Base-by-base conservation (phyloP, 2,113 vertebrate species). In the Podocnemis expansa region DNA sequence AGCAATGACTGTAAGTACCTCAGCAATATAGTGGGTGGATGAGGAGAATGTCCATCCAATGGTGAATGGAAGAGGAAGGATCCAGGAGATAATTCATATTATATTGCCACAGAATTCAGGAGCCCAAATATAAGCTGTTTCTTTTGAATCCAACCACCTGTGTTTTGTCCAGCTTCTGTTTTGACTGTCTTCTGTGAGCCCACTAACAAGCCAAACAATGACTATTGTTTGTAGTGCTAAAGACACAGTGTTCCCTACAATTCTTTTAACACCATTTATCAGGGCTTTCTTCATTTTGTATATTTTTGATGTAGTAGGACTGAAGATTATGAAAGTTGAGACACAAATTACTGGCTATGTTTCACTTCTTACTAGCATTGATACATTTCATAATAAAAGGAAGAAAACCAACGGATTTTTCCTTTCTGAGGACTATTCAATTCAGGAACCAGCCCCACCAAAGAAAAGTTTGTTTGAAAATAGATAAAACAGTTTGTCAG, bases 1-100 rank as follows among this genome's bases (percentile, higher is more conserved):
- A 55, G 43, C 0, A 0, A 5, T n/a, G 22, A 45, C 14, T 31
- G 41, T 13, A 38, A n/a, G 1, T 56, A 22, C 5, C 6, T 17
- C 5, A 10, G 8, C 0, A 0, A 19, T 14, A 1, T 34, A 87
- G 56, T 21, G n/a, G 38, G 51, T 60, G 22, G 45, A 13, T 2
- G 34, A 31, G 31, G 38, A 38, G 41, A 24, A 73, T 24, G 51
- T 43, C 22, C 0, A 0, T 0, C 10, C 2, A 43, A 29, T 49
- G 25, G 38, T 6, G 24, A 73, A 8, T 13, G 54, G 29, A 1
- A 0, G 0, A 10, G 4, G 8, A 1, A 70, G 10, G 22, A 45
- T 10, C 29, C 2, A 0, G 0, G 1, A 0, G 24, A 79, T 1
- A 1, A 4, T 27, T 7, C 55, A 56, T 22, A 9, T 24, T 56